These are phyloP conservation scores for Philaethria dido DNA, from an alignment of 2,888 invertebrate species.

Conservation along the genomic window DNA sequence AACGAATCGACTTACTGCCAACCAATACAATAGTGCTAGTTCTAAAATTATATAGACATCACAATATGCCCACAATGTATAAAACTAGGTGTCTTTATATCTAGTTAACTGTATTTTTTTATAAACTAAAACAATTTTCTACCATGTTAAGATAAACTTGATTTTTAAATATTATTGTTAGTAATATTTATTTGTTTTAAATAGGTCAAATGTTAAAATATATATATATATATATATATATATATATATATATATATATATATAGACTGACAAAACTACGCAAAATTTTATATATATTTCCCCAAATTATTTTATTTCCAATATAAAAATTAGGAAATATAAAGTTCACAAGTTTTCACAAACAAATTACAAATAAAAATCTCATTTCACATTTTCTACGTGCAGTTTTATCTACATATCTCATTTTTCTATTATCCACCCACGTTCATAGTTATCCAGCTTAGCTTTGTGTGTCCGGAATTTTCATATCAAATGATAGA, in stretches of 20 bases:
- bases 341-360: not conserved
- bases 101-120: too few species aligned
- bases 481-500: constrained; percentile 27
- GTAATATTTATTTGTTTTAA: too few species aligned
- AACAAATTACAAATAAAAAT: not conserved
- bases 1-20: not conserved
- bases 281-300: not conserved
- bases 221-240: too few species aligned
- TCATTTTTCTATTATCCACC: constrained; percentile 4
- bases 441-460: not conserved
- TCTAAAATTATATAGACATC: too few species aligned
- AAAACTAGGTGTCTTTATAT: too few species aligned
- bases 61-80: not conserved
- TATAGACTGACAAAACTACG: too few species aligned
- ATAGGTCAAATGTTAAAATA: too few species aligned
- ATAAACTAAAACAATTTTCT: too few species aligned
- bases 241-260: too few species aligned
- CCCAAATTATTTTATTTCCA: not conserved
- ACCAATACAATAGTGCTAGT: not conserved
- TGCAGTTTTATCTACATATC: not conserved
- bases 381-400: not conserved
- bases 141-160: too few species aligned
- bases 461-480: constrained; percentile 10
- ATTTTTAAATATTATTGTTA: too few species aligned
- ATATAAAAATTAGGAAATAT: not conserved